phyloP scores from a whole-genome alignment of 2,113 vertebrate species.

The Columbina picui region DNA sequence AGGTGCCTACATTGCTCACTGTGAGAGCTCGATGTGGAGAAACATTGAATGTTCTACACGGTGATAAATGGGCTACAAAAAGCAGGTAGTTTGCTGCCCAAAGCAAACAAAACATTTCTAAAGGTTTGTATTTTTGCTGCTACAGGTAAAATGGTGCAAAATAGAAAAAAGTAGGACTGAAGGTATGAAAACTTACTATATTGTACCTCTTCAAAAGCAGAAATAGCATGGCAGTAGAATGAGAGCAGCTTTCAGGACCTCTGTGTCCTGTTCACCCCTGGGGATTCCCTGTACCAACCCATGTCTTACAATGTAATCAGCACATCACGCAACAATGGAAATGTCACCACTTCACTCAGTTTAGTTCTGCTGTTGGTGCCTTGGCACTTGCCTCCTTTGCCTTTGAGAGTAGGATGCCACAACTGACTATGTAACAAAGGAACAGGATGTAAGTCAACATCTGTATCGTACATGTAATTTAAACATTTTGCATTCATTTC shows the following conservation, averaged over 20 bases:
- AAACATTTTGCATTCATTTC: background rate
- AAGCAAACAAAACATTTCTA: background rate
- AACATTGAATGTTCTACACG: background rate
- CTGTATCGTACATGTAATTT: background rate
- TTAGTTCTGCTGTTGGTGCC: background rate
- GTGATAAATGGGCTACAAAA: background rate
- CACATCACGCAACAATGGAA: background rate
- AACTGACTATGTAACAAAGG: background rate
- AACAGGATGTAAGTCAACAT: background rate
- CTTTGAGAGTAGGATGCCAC: background rate
- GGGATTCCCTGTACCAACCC: background rate
- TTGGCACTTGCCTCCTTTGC: background rate
- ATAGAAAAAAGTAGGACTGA: background rate
- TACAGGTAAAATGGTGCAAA: background rate
- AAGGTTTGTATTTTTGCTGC: background rate
- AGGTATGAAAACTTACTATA: background rate
- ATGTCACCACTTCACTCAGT: background rate
- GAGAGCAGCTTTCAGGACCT: background rate
- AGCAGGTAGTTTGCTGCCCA: background rate
- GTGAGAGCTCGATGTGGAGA: background rate
- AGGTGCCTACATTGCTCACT: background rate
- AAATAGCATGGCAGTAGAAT: background rate
- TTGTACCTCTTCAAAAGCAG: background rate
- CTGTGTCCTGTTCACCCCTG: background rate
- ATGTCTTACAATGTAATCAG: background rate